Evolutionary conservation across 2,888 invertebrate species (phyloP), one percentile per base, ranked within the genome.

Genomic region (Azorinus chamasolen): DNA sequence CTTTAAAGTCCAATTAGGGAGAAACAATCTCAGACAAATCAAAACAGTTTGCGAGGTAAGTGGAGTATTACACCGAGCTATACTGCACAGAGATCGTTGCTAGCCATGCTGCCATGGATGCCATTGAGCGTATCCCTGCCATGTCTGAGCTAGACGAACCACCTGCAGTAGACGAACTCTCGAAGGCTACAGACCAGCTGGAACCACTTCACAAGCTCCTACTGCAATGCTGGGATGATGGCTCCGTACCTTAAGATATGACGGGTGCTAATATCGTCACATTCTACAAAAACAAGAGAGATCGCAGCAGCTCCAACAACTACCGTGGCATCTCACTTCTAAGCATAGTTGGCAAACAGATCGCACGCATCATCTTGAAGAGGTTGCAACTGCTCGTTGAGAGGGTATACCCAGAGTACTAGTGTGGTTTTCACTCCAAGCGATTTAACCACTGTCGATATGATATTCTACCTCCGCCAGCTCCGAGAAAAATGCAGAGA

Each of bases 211-310:
- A 55, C 22, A 39, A 64, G 43, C 18, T 61, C 20, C 46, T 55
- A 16, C 12, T 1, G 3, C 37, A 62, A 32, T 59, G 64, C 46
- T 50, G 64, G 51, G 20, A 25, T 25, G 68, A 59, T n/a, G n/a
- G n/a, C n/a, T 39, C 0, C 5, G 43, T 82, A 8, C 69, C 79
- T 0, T 72, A 82, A 32, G 76, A 77, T 61, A 76, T 74, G 65
- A 41, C 62, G 18, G 71, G 77, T 41, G 39, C 59, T 25, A 81
- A 71, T 2, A 76, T 80, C 41, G 54, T 74, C 32, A 75, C 55
- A 6, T 51, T 75, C 24, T 81, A 81, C 55, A 84, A 83, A 50
- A 80, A 80, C 71, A 80, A 84, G 39, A 80, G 73, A 0, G 58
- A 79, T 14, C 12, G 66, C 12, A 71, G 71, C 8, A 63, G 79